These are phyloP conservation scores for Catharus bicknelli DNA, from an alignment of 2,113 vertebrate genomes.

Conservation along the genomic window DNA sequence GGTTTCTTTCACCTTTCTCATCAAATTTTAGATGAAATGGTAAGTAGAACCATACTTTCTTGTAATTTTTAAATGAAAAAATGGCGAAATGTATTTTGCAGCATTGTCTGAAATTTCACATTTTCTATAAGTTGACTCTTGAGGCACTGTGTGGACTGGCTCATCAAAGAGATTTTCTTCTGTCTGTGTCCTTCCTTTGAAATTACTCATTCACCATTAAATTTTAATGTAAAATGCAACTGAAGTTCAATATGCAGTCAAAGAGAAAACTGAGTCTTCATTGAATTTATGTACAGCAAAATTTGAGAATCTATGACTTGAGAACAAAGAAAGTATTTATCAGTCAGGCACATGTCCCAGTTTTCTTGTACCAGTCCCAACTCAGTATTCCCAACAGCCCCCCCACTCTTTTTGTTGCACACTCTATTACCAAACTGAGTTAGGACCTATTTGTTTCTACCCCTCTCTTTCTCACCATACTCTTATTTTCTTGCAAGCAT, in stretches of 20 bases:
- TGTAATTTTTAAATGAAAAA: background rate
- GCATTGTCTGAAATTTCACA: background rate
- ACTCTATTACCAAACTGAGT: background rate
- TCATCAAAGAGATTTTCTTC: background rate
- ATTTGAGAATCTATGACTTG: background rate
- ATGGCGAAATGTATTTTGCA: background rate
- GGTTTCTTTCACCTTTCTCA: background rate
- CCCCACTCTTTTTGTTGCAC: background rate
- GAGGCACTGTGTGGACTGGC: background rate
- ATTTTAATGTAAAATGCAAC: background rate
- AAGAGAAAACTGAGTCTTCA: background rate
- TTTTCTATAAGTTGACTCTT: background rate
- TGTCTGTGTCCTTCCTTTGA: background rate
- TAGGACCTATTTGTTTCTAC: background rate
- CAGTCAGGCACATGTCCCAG: background rate
- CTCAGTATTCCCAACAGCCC: background rate
- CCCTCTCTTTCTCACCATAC: background rate
- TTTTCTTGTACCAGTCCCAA: background rate
- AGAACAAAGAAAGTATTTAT: background rate
- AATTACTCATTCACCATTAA: background rate
- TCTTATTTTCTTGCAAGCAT: background rate
- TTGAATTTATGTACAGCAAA: background rate
- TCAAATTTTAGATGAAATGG: background rate
- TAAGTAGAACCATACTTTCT: background rate
- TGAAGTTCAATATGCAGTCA: background rate